Conservation (phyloP, 2,113 vertebrate species). For the Limanda limanda region DNA sequence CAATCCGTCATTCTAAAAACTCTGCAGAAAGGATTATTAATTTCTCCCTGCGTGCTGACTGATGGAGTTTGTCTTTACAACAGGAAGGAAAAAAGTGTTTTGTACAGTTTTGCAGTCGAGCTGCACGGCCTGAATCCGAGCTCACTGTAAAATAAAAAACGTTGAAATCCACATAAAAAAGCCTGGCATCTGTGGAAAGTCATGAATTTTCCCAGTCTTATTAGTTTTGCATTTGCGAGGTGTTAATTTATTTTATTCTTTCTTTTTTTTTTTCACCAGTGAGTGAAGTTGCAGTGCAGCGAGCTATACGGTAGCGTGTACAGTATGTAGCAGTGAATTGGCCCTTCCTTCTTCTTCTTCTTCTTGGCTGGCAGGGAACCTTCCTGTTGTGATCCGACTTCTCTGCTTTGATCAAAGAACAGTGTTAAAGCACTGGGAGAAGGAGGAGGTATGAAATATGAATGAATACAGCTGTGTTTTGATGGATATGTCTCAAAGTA, state of each 20-base stretch:
- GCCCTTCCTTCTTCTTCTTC: slow-evolving; percentile 68
- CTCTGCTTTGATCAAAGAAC: slow-evolving; percentile 83
- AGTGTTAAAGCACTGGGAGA: slow-evolving; percentile 82
- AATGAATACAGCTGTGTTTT: slow-evolving; percentile 84
- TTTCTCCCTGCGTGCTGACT: slow-evolving; percentile 34
- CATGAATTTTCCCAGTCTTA: slow-evolving; percentile 30
- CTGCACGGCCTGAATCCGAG: slow-evolving; percentile 22
- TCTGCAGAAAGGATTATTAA: slow-evolving; percentile 32
- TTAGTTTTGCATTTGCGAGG: slow-evolving; percentile 48
- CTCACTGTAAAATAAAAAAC: slow-evolving; percentile 9
- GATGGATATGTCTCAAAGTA: slow-evolving; percentile 83
- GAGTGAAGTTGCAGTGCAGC: slow-evolving; percentile 43
- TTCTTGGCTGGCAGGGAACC: slow-evolving; percentile 79
- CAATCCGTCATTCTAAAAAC: slow-evolving; percentile 58
- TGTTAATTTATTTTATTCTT: slow-evolving; percentile 36
- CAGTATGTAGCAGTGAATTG: slow-evolving; percentile 54
- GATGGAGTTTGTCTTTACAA: slow-evolving; percentile 57
- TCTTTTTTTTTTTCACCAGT: background rate
- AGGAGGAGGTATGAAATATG: slow-evolving; percentile 84
- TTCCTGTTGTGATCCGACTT: slow-evolving; percentile 82
- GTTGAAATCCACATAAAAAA: slow-evolving; percentile 35
- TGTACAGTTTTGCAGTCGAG: slow-evolving; percentile 41
- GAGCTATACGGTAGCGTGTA: slow-evolving; percentile 51
- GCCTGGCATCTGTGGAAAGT: slow-evolving; percentile 39
- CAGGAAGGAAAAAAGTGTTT: slow-evolving; percentile 42